These are phyloP conservation scores for Tadarida brasiliensis DNA, from an alignment of 2,797 vertebrate species.

Conservation along the genomic window DNA sequence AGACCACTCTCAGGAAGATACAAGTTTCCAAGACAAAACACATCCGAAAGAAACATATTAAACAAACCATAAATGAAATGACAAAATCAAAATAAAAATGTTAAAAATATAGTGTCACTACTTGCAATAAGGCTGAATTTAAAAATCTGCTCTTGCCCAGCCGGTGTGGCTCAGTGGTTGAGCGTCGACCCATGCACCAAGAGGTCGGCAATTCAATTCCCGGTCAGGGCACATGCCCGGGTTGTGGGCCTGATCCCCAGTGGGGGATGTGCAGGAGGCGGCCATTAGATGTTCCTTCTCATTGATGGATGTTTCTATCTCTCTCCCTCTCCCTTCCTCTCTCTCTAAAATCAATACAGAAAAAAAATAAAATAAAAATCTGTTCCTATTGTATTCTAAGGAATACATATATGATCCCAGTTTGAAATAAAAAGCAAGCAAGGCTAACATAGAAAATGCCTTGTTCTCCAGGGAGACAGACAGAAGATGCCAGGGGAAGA, in stretches of 20 bases:
- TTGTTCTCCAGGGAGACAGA: background rate
- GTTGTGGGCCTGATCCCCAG: too few relatives aligned
- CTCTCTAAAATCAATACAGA: too few relatives aligned
- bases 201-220: too few relatives aligned
- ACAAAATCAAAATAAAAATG: slow-evolving; percentile 21
- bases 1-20: background rate
- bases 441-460: background rate
- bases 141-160: too few relatives aligned
- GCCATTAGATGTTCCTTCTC: too few relatives aligned
- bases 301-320: too few relatives aligned
- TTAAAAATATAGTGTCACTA: background rate
- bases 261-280: too few relatives aligned
- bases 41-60: background rate
- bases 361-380: background rate
- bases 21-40: background rate
- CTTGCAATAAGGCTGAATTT: background rate
- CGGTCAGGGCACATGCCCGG: too few relatives aligned
- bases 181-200: too few relatives aligned
- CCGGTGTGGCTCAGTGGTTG: too few relatives aligned
- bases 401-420: background rate
- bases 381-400: background rate
- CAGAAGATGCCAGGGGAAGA: background rate
- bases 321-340: too few relatives aligned
- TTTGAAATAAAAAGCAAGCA: slow-evolving; percentile 19
- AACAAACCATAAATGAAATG: background rate